phyloP scores from a whole-genome alignment of 2,113 vertebrate species.

The Dasyprocta punctata region DNA sequence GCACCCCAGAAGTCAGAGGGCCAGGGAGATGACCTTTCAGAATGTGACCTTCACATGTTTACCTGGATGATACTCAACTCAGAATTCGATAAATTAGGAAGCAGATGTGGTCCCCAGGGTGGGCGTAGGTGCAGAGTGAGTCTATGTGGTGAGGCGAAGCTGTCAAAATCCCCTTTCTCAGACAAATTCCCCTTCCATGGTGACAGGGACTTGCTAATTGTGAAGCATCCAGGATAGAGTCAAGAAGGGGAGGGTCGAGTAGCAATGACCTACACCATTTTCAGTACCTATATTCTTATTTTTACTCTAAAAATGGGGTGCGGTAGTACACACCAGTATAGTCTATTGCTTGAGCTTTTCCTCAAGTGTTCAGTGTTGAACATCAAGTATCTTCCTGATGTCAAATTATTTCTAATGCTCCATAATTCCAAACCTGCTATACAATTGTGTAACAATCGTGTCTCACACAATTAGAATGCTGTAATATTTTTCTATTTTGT shows the following conservation, averaged over 20 bases:
- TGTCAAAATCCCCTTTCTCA: no score
- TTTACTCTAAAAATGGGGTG: neutral
- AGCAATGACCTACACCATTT: neutral
- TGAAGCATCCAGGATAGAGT: no score
- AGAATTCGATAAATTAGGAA: neutral
- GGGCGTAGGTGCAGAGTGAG: rapidly evolving
- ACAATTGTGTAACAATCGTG: neutral
- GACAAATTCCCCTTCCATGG: neutral
- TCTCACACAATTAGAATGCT: neutral
- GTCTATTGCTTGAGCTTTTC: neutral
- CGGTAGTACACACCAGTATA: neutral
- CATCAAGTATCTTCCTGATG: neutral
- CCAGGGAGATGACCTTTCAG: rapidly evolving
- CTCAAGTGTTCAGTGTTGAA: neutral
- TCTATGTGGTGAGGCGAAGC: rapidly evolving
- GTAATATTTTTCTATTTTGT: neutral
- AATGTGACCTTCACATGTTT: neutral
- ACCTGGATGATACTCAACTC: neutral
- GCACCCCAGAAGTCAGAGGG: no score
- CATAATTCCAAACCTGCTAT: neutral
- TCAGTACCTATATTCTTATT: no score
- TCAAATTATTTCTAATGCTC: neutral
- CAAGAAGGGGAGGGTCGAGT: no score
- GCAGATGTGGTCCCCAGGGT: no score
- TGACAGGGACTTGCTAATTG: neutral